A percentile compares a stretch with the other conserved stretches of the same genome.
These are phyloP conservation scores for Amphiprion percula DNA, from an alignment of 2,113 vertebrate genomes.

Conservation along the genomic window DNA sequence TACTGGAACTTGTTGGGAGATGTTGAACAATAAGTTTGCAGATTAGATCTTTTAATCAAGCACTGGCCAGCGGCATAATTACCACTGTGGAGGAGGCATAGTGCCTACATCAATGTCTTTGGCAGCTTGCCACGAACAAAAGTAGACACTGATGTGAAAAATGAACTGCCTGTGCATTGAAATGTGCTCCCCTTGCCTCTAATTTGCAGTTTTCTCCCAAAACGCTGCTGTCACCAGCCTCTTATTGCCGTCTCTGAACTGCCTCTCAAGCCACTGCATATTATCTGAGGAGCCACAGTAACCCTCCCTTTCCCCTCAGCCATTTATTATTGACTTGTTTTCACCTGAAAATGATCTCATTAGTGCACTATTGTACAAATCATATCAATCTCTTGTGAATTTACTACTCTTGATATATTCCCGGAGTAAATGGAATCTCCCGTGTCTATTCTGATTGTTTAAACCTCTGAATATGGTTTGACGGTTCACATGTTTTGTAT, in stretches of 20 bases:
- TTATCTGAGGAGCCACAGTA: constrained; percentile 47
- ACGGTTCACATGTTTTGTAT: constrained; percentile 27
- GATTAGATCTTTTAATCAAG: constrained; percentile 81
- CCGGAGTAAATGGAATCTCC: constrained; percentile 22
- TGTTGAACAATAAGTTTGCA: constrained; percentile 72
- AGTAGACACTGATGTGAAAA: constrained; percentile 76
- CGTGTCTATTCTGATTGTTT: constrained; percentile 7
- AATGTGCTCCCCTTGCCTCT: constrained; percentile 57
- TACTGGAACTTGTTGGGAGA: constrained; percentile 65
- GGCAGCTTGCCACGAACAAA: constrained; percentile 67
- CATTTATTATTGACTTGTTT: constrained; percentile 70
- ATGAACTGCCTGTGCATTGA: constrained; percentile 64
- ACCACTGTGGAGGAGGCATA: constrained; percentile 70
- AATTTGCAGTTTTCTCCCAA: constrained; percentile 60
- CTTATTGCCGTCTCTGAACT: constrained; percentile 39
- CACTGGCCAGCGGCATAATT: constrained; percentile 72
- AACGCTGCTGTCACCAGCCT: constrained; percentile 52
- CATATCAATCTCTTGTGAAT: constrained; percentile 63
- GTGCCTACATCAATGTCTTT: constrained; percentile 74
- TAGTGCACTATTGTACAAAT: constrained; percentile 68
- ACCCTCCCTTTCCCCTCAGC: constrained; percentile 32
- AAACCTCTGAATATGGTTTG: constrained; percentile 26
- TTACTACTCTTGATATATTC: constrained; percentile 43
- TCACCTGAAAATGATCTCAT: constrained; percentile 66
- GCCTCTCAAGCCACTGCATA: constrained; percentile 25